phyloP scores from a whole-genome alignment of 2,888 invertebrate species.

The Pyrrhosoma nymphula region DNA sequence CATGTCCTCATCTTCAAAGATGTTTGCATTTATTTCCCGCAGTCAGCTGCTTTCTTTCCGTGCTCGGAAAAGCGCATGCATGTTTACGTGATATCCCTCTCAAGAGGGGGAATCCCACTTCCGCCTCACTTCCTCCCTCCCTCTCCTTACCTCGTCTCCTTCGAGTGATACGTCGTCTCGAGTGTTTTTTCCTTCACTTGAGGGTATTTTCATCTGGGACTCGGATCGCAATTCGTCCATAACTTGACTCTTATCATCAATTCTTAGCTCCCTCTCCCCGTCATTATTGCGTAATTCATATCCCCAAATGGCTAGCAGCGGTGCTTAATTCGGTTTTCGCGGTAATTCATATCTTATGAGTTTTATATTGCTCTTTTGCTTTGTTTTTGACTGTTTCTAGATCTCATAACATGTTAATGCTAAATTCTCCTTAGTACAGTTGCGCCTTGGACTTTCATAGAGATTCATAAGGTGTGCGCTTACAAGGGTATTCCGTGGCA shows the following conservation, averaged over 20 bases:
- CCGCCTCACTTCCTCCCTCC: not conserved
- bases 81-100: not conserved
- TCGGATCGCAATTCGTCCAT: not conserved
- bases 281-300: too few relatives aligned
- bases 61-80: not conserved
- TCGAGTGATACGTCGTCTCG: not conserved
- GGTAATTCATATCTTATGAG: too few relatives aligned
- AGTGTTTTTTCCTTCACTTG: not conserved
- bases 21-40: not conserved
- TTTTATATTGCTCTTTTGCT: too few relatives aligned
- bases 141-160: not conserved
- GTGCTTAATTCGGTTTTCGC: too few relatives aligned
- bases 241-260: not conserved
- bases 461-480: too few relatives aligned
- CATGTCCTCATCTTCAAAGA: not conserved
- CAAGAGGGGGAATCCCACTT: not conserved
- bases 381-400: too few relatives aligned
- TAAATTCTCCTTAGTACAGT: too few relatives aligned
- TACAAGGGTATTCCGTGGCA: too few relatives aligned
- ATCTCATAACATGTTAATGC: too few relatives aligned
- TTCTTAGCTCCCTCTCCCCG: not conserved
- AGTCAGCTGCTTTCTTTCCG: conserved; percentile 9
- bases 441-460: too few relatives aligned
- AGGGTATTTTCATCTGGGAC: not conserved
- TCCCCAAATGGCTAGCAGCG: too few relatives aligned